A percentile compares a stretch with the other conserved stretches of the same genome.
These are phyloP conservation scores for Leptodactylus fuscus DNA, from an alignment of 2,113 vertebrate species.

Conservation along the genomic window DNA sequence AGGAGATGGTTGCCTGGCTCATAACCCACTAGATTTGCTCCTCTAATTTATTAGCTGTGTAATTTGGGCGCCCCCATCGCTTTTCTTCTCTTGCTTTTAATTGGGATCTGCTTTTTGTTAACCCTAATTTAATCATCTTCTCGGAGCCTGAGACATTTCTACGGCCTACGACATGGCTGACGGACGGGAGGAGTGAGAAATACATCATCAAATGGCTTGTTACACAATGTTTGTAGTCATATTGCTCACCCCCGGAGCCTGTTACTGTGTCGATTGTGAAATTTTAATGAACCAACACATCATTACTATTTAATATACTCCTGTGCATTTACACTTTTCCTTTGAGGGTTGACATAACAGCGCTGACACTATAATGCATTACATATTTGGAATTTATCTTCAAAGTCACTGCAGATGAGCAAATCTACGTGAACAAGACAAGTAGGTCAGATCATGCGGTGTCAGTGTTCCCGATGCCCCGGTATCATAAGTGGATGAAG, in stretches of 20 bases:
- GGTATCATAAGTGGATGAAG: no score
- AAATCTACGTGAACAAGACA: neutral
- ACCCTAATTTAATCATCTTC: conserved; percentile 4
- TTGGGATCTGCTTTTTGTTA: conserved; percentile 43
- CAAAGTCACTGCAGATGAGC: neutral
- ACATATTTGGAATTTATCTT: neutral
- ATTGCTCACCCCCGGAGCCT: conserved; percentile 6
- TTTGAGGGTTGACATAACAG: conserved; percentile 12
- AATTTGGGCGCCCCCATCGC: neutral
- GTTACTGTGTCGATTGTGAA: conserved; percentile 10
- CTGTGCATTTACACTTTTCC: neutral
- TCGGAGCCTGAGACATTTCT: conserved; percentile 2
- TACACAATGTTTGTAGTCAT: conserved; percentile 6
- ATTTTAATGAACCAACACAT: conserved; percentile 20
- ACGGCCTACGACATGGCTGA: neutral
- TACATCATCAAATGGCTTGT: conserved; percentile 13
- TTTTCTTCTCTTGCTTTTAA: conserved; percentile 29
- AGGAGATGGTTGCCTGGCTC: conserved; percentile 33
- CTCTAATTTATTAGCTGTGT: conserved; percentile 37
- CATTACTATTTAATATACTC: conserved; percentile 13
- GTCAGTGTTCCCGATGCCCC: no score
- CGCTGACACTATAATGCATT: conserved; percentile 1
- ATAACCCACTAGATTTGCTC: conserved; percentile 33
- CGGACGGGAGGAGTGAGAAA: neutral
- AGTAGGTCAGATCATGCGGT: no score